phyloP scores from a whole-genome alignment of 2,797 vertebrate species.

The Gymnoscopelus braueri region DNA sequence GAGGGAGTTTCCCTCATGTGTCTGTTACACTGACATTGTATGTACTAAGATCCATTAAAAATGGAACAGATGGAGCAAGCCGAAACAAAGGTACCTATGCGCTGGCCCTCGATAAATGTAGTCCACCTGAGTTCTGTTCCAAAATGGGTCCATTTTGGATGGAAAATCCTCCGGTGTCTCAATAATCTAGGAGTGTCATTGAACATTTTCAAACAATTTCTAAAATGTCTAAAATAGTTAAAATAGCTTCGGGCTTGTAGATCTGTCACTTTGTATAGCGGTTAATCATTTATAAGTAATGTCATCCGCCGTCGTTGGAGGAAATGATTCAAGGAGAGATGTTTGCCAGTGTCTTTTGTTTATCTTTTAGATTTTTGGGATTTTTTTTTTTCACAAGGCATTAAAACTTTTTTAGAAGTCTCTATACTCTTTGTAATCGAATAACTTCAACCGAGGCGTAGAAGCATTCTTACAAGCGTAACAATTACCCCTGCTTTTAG shows the following conservation, averaged over 20 bases:
- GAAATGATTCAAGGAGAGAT: too few relatives aligned
- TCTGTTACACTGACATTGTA: constrained; percentile 68
- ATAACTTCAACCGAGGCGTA: constrained; percentile 37
- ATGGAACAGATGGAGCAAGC: constrained; percentile 49
- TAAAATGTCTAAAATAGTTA: too few relatives aligned
- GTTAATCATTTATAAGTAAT: too few relatives aligned
- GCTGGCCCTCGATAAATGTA: constrained; percentile 11
- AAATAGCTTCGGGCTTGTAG: too few relatives aligned
- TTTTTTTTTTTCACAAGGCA: neutral
- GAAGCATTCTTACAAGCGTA: constrained; percentile 58
- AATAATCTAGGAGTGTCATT: too few relatives aligned
- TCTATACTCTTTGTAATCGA: constrained; percentile 57
- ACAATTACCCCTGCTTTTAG: constrained; percentile 66
- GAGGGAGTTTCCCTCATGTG: constrained; percentile 67
- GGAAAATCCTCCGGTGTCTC: too few relatives aligned
- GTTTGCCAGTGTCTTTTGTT: neutral
- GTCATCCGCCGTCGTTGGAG: too few relatives aligned
- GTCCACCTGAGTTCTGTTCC: too few relatives aligned
- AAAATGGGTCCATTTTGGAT: too few relatives aligned
- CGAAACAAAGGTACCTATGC: constrained; percentile 17
- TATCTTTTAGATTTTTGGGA: neutral
- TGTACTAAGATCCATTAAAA: constrained; percentile 30
- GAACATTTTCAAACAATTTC: too few relatives aligned
- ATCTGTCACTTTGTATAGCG: too few relatives aligned
- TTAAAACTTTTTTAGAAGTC: constrained; percentile 35